Conservation (phyloP, 2,888 invertebrate species). For the Dermolepida albohirtum region DNA sequence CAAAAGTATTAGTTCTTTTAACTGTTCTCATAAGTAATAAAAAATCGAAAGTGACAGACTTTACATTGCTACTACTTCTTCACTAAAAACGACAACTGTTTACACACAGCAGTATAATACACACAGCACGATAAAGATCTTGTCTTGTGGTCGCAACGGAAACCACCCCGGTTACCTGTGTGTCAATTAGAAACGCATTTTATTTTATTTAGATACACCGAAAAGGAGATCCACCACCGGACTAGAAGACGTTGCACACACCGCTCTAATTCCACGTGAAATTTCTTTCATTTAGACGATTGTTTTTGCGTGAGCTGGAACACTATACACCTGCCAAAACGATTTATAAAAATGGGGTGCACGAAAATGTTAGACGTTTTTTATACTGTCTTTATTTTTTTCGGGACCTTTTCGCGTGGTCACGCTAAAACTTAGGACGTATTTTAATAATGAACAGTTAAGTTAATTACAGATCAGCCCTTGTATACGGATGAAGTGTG, state of each 20-base stretch:
- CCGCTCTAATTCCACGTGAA: conserved; percentile 30
- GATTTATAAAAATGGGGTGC: conserved; percentile 40
- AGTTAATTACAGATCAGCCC: conserved; percentile 20
- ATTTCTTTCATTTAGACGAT: conserved; percentile 38
- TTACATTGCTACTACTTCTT: not conserved
- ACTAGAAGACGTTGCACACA: conserved; percentile 1
- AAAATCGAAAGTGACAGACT: conserved; percentile 16
- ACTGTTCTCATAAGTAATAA: too few species aligned
- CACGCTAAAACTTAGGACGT: conserved; percentile 41
- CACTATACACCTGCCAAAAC: conserved; percentile 39
- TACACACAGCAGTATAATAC: conserved; percentile 32
- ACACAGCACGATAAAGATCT: conserved; percentile 27
- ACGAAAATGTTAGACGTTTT: conserved; percentile 36
- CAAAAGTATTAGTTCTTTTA: too few species aligned
- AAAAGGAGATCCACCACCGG: conserved; percentile 16
- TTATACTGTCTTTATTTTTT: conserved; percentile 11
- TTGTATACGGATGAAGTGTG: conserved; percentile 5
- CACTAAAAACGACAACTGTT: conserved; percentile 22
- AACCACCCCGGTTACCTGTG: conserved; percentile 34
- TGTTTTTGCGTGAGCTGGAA: conserved; percentile 38
- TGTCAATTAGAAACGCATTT: conserved; percentile 41
- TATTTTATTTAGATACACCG: conserved; percentile 35
- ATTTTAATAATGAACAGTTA: conserved; percentile 39
- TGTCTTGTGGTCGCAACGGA: conserved; percentile 14
- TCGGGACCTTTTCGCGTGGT: conserved; percentile 38